phyloP scores from a whole-genome alignment of 2,888 invertebrate genomes.

The Monopis laevigella region DNA sequence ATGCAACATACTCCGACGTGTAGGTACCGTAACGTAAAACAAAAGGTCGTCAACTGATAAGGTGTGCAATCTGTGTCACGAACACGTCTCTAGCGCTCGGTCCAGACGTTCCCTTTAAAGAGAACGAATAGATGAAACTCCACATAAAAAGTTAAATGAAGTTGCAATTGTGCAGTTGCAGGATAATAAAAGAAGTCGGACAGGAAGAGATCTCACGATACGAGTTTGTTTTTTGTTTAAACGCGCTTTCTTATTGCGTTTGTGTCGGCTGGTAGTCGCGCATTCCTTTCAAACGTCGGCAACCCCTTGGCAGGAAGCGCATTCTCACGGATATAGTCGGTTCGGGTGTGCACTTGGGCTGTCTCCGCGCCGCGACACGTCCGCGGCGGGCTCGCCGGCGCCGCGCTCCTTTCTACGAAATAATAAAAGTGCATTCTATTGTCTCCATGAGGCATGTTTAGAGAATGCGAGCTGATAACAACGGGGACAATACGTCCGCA shows the following conservation, averaged over 20 bases:
- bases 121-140: background rate
- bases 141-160: background rate
- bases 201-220: constrained; percentile 9
- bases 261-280: background rate
- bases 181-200: background rate
- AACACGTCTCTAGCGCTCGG: constrained; percentile 2
- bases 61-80: background rate
- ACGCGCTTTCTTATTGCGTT: constrained; percentile 6
- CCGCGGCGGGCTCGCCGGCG: constrained; percentile 2
- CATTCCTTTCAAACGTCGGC: constrained; percentile 6
- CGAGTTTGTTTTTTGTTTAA: constrained; percentile 5
- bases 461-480: constrained; percentile 7
- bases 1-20: constrained; percentile 4
- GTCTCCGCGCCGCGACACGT: background rate
- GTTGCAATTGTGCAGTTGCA: background rate
- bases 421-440: constrained; percentile 6
- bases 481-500: background rate
- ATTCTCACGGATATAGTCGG: constrained; percentile 8
- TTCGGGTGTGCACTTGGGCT: background rate
- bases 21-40: constrained; percentile 3
- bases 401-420: constrained; percentile 3
- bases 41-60: constrained; percentile 11
- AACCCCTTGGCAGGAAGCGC: constrained; percentile 7
- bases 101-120: background rate
- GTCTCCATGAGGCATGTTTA: constrained; percentile 6